phyloP scores from a whole-genome alignment of 2,888 invertebrate genomes.

The Bombyx huttoni region DNA sequence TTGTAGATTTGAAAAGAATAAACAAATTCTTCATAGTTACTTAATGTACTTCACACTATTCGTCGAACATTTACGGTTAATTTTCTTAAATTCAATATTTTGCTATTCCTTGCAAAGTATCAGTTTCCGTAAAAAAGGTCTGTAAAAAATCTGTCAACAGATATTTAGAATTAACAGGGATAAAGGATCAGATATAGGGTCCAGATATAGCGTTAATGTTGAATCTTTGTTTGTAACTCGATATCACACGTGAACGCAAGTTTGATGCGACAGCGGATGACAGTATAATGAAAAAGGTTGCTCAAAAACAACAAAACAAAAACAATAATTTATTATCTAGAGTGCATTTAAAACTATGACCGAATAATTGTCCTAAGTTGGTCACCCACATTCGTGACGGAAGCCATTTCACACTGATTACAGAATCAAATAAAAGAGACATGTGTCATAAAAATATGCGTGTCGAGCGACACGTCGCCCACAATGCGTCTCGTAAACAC shows the following conservation, averaged over 20 bases:
- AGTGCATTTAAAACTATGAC: conserved; percentile 8
- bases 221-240: conserved; percentile 60
- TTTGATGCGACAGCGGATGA: conserved; percentile 21
- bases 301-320: conserved; percentile 4
- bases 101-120: neutral
- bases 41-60: neutral
- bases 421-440: conserved; percentile 37
- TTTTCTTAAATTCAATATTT: conserved; percentile 10
- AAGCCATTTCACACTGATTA: conserved; percentile 61
- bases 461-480: conserved; percentile 43
- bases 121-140: conserved; percentile 6
- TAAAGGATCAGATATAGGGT: conserved; percentile 57
- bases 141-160: conserved; percentile 29
- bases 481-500: conserved; percentile 44
- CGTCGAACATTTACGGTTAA: neutral
- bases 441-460: conserved; percentile 67
- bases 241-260: conserved; percentile 44
- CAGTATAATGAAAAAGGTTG: neutral
- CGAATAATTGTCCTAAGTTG: conserved; percentile 17
- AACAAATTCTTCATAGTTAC: neutral
- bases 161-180: conserved; percentile 54
- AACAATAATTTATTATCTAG: conserved; percentile 5
- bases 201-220: conserved; percentile 47
- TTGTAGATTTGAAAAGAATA: conserved; percentile 10
- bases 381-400: conserved; percentile 45